These are phyloP conservation scores for Nebria ingens DNA, from an alignment of 1,140 invertebrate genomes.

Conservation along the genomic window DNA sequence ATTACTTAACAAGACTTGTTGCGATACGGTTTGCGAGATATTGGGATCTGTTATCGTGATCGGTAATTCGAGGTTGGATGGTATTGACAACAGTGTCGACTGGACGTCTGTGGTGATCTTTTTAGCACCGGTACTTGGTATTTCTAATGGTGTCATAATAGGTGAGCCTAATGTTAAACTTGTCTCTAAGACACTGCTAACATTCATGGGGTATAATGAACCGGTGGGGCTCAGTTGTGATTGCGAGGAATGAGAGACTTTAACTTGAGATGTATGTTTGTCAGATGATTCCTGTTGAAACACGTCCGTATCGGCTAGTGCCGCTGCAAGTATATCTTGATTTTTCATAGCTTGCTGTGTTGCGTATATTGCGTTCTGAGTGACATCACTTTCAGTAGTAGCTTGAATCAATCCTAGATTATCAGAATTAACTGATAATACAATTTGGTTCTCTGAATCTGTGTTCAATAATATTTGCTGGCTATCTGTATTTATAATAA, in stretches of 20 bases:
- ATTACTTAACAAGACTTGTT: slow-evolving; percentile 30
- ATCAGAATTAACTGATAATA: slow-evolving; percentile 30
- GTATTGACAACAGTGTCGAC: slow-evolving; percentile 33
- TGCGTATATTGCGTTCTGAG: slow-evolving; percentile 24
- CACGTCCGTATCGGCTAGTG: slow-evolving; percentile 61
- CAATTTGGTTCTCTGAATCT: slow-evolving; percentile 25
- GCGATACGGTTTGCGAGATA: slow-evolving; percentile 44
- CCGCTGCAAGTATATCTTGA: slow-evolving; percentile 64
- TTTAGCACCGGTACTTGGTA: slow-evolving; percentile 46
- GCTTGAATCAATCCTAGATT: slow-evolving; percentile 14
- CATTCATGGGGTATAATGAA: slow-evolving; percentile 39
- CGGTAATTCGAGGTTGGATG: slow-evolving; percentile 40
- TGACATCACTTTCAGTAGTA: slow-evolving; percentile 17
- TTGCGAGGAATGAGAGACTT: slow-evolving; percentile 27
- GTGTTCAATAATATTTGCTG: slow-evolving; percentile 35
- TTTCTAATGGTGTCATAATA: slow-evolving; percentile 68
- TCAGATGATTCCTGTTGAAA: slow-evolving; percentile 48
- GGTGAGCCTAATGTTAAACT: slow-evolving; percentile 62
- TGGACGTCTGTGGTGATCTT: slow-evolving; percentile 29
- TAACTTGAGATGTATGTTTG: slow-evolving; percentile 15
- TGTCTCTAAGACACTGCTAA: slow-evolving; percentile 54
- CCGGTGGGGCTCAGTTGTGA: slow-evolving; percentile 36
- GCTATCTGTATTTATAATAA: slow-evolving; percentile 34
- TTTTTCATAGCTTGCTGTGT: slow-evolving; percentile 35
- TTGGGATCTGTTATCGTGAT: slow-evolving; percentile 42